A percentile compares a stretch with the other conserved stretches of the same genome.
These are phyloP conservation scores for Sclerurus mexicanus DNA, from an alignment of 2,113 vertebrate species.

Conservation along the genomic window DNA sequence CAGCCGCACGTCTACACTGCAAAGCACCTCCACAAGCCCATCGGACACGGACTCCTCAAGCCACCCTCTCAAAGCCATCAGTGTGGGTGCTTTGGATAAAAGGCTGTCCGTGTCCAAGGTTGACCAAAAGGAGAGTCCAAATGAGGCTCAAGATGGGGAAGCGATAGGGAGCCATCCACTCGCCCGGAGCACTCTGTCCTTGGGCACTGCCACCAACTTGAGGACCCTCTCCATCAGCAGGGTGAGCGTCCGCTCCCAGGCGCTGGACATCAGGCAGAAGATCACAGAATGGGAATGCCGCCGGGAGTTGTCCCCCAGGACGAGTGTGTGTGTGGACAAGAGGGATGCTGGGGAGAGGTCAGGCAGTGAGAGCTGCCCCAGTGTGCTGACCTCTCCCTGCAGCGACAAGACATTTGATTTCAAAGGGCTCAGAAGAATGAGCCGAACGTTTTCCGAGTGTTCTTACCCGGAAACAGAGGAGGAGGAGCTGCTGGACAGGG, in stretches of 20 bases:
- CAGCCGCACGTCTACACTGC: conserved; percentile 65
- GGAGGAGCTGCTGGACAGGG: conserved; percentile 87
- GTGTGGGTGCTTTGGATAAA: conserved; percentile 87
- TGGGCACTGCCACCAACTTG: conserved; percentile 75
- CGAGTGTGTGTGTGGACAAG: conserved; percentile 86
- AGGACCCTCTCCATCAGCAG: conserved; percentile 80
- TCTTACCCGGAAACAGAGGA: conserved; percentile 93
- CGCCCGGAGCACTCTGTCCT: conserved; percentile 82
- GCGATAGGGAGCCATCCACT: conserved; percentile 72
- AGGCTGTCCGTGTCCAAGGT: conserved; percentile 82
- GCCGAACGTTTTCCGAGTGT: conserved; percentile 94
- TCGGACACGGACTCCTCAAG: conserved; percentile 70
- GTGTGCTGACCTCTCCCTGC: conserved; percentile 89
- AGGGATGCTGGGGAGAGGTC: conserved; percentile 81
- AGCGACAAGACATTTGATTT: conserved; percentile 94
- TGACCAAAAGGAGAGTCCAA: conserved; percentile 74
- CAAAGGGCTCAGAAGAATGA: conserved; percentile 92
- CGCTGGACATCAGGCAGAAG: conserved; percentile 87
- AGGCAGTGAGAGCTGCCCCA: conserved; percentile 89
- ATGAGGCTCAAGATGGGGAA: conserved; percentile 65
- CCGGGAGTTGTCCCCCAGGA: conserved; percentile 82
- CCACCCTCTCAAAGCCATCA: conserved; percentile 82
- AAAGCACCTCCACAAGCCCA: conserved; percentile 66
- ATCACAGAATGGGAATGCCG: conserved; percentile 98
- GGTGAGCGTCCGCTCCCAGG: conserved; percentile 75